Percentiles rank a stretch among this genome's conserved stretches.
Evolutionary conservation across 2,113 vertebrate genomes (phyloP).

Genomic region (Laterallus jamaicensis): DNA sequence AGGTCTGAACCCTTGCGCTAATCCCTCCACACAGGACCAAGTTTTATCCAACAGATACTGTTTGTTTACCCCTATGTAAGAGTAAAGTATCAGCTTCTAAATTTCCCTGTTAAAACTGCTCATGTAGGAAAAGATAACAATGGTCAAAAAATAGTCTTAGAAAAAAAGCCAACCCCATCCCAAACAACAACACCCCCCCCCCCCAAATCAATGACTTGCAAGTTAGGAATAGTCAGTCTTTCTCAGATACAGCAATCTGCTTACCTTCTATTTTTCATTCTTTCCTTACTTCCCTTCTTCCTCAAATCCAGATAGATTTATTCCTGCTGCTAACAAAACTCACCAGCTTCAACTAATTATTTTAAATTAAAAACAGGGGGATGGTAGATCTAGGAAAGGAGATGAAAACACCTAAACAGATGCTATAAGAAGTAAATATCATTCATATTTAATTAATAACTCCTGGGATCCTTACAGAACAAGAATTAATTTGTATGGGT

Average conservation of each 20-base stretch:
- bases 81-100: not conserved
- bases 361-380: not conserved
- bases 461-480: not conserved
- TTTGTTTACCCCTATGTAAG: not conserved
- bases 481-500: not conserved
- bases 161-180: not conserved
- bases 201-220: not conserved
- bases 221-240: not conserved
- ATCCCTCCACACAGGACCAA: not conserved
- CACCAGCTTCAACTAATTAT: not conserved
- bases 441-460: not conserved
- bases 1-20: not conserved
- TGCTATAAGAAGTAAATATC: not conserved
- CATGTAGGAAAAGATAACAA: not conserved
- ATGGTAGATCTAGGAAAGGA: not conserved
- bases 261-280: not conserved
- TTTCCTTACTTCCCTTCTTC: not conserved
- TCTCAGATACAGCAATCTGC: not conserved
- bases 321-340: not conserved
- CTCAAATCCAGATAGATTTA: not conserved
- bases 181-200: not conserved
- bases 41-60: not conserved
- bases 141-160: not conserved
- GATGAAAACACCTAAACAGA: not conserved
- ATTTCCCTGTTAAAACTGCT: not conserved